A percentile compares a stretch with the other conserved stretches of the same genome.
Conservation (phyloP, 2,797 vertebrate genomes). For the Fistularia commersonii region DNA sequence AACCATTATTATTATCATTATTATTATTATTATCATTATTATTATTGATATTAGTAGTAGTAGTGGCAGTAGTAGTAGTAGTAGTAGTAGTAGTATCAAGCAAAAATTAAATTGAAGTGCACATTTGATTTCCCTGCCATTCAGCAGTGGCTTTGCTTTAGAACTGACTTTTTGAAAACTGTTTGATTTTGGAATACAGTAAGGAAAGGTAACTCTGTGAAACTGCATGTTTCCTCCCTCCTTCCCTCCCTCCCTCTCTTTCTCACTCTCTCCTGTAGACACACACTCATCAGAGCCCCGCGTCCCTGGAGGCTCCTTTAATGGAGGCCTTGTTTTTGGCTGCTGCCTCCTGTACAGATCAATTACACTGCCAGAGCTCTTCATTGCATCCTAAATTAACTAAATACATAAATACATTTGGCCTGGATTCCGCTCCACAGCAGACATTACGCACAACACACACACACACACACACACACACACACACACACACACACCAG, state of each 20-base stretch:
- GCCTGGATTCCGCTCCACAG: slow-evolving; percentile 53
- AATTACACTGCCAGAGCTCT: slow-evolving; percentile 68
- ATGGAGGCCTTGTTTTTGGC: slow-evolving; percentile 52
- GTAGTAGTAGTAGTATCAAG: too few species aligned
- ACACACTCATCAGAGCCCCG: slow-evolving; percentile 9
- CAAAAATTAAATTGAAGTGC: too few species aligned
- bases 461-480: slow-evolving; percentile 28
- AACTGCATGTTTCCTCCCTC: too few species aligned
- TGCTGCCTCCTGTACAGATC: slow-evolving; percentile 44
- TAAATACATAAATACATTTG: slow-evolving; percentile 77
- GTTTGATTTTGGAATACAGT: too few species aligned
- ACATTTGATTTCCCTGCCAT: too few species aligned
- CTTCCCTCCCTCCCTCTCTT: background rate
- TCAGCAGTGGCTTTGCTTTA: too few species aligned
- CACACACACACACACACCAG: slow-evolving; percentile 9
- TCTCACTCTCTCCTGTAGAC: background rate
- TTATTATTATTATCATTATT: too few species aligned
- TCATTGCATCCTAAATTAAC: slow-evolving; percentile 68
- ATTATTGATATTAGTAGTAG: too few species aligned
- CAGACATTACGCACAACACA: slow-evolving; percentile 69
- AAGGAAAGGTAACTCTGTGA: too few species aligned
- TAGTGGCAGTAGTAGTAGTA: too few species aligned
- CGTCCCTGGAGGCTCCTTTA: slow-evolving; percentile 48
- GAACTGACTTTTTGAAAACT: too few species aligned
- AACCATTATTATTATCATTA: too few species aligned